A percentile compares a stretch with the other conserved stretches of the same genome.
Conservation (phyloP, 1,140 invertebrate genomes). For the Prorops nasuta region DNA sequence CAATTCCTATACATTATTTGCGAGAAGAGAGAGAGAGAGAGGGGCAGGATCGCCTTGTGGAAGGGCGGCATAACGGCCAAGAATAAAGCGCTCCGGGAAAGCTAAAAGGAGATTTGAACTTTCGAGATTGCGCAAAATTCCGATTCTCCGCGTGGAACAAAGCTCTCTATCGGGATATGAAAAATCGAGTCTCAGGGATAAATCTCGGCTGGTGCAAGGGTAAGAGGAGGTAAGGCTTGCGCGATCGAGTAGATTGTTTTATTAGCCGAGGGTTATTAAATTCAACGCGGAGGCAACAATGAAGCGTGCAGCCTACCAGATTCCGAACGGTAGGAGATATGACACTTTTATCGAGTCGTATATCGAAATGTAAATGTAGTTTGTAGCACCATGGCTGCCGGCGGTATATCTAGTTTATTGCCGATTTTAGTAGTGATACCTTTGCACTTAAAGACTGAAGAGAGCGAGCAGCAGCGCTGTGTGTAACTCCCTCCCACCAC, state of each 20-base stretch:
- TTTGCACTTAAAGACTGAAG: constrained; percentile 40
- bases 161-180: not conserved
- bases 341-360: constrained; percentile 46
- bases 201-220: too few species aligned
- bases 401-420: constrained; percentile 38
- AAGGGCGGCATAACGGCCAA: constrained; percentile 25
- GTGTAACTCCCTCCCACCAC: not conserved
- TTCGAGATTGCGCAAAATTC: constrained; percentile 44
- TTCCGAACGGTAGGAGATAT: constrained; percentile 21
- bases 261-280: too few species aligned
- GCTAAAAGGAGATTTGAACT: constrained; percentile 51
- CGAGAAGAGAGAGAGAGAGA: too few species aligned
- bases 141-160: constrained; percentile 18
- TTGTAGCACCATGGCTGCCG: constrained; percentile 16
- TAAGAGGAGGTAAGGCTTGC: too few species aligned
- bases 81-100: constrained; percentile 36
- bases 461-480: constrained; percentile 16
- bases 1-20: constrained; percentile 56
- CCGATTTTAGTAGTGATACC: constrained; percentile 45
- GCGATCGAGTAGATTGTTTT: too few species aligned
- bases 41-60: constrained; percentile 28
- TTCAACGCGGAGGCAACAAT: too few species aligned
- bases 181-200: too few species aligned
- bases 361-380: constrained; percentile 47
- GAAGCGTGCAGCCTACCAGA: too few species aligned